Evolutionary conservation across 2,888 invertebrate genomes (phyloP).

Genomic region (Drosophila prolongata): DNA sequence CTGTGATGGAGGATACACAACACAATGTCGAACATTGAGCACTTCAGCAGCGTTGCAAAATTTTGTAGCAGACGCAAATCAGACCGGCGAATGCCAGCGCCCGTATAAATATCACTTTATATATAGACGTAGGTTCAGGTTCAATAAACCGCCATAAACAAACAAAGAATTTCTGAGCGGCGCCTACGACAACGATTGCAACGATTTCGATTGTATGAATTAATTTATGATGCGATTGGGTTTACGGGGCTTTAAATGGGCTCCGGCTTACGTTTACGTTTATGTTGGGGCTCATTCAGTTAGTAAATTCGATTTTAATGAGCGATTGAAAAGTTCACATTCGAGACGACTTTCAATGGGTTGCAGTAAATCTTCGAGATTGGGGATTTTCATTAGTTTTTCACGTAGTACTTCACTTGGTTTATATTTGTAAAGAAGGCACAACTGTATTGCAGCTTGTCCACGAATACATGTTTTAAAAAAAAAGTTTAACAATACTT

Average conservation of each 20-base stretch:
- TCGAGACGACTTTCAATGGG: not conserved
- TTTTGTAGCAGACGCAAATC: slow-evolving; percentile 18
- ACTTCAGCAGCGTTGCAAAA: not conserved
- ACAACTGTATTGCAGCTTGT: too few species aligned
- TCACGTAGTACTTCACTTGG: too few species aligned
- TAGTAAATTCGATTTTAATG: slow-evolving; percentile 11
- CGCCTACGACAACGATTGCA: slow-evolving; percentile 30
- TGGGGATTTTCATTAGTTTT: too few species aligned
- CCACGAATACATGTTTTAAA: too few species aligned
- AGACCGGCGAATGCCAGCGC: slow-evolving; percentile 13
- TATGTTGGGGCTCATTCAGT: not conserved
- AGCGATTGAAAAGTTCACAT: not conserved
- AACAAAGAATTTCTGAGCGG: slow-evolving; percentile 16
- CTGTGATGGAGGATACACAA: slow-evolving; percentile 2
- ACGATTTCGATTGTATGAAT: slow-evolving; percentile 22
- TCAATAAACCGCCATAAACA: slow-evolving; percentile 60
- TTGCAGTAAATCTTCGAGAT: not conserved
- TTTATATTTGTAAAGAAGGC: too few species aligned
- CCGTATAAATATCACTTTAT: slow-evolving; percentile 20
- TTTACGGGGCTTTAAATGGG: slow-evolving; percentile 5
- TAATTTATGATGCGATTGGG: slow-evolving; percentile 21
- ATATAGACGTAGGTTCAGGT: slow-evolving; percentile 63
- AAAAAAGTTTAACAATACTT: too few species aligned
- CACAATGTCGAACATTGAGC: too few species aligned
- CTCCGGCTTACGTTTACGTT: slow-evolving; percentile 1